phyloP scores from a whole-genome alignment of 2,888 invertebrate species.

The Schizaphis graminum region DNA sequence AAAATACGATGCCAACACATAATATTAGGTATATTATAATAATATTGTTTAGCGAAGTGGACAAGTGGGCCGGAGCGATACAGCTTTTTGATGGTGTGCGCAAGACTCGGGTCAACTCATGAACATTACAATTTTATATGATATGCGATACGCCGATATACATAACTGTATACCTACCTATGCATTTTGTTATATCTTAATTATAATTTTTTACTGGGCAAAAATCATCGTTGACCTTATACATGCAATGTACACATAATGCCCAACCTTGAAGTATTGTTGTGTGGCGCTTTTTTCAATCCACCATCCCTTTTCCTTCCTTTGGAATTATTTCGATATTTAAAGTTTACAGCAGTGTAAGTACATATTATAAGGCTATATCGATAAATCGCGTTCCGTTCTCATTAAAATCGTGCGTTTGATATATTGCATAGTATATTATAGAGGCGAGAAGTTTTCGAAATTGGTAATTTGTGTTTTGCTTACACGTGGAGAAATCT shows the following conservation, averaged over 20 bases:
- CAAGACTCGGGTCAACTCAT: no score
- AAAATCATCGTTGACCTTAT: neutral
- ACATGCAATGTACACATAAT: neutral
- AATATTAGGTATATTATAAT: no score
- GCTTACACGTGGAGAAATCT: neutral
- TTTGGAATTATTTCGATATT: slow-evolving; percentile 34
- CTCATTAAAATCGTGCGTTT: slow-evolving; percentile 8
- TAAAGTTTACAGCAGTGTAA: neutral
- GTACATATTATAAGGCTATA: neutral
- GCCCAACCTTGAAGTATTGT: neutral
- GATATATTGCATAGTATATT: neutral
- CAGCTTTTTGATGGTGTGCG: neutral
- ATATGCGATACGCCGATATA: no score
- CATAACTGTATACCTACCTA: no score
- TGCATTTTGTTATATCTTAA: no score
- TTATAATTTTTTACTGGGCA: neutral
- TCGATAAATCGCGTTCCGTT: slow-evolving; percentile 8
- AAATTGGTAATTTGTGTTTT: neutral
- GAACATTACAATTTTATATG: no score
- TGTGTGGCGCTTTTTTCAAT: neutral
- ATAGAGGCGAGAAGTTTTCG: neutral
- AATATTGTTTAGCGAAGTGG: no score
- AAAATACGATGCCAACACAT: neutral
- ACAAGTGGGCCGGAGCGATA: neutral
- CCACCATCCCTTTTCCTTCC: neutral